A percentile compares a stretch with the other conserved stretches of the same genome.
Evolutionary conservation across 37 sponge, comb jelly and placozoan species (phyloP).

Genomic region (Chondrilla cf. caribensis): DNA sequence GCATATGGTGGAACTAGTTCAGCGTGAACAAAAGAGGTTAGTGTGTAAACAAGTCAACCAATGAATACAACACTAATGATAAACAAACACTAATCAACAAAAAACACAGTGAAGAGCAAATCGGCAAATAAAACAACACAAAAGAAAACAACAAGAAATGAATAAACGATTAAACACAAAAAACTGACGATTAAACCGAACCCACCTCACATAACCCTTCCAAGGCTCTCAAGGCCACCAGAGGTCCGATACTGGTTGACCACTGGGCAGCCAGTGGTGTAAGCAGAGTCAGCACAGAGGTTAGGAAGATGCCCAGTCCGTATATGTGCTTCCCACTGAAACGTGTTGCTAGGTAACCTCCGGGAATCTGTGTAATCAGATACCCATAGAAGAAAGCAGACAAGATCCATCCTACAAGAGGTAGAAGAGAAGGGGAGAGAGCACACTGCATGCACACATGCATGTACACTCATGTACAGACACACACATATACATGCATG

Average conservation of each 20-base stretch:
- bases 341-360: constrained; percentile 72
- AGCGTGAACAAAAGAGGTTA: too few relatives aligned
- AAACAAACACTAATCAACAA: too few relatives aligned
- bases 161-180: too few relatives aligned
- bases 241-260: constrained; percentile 32
- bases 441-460: too few relatives aligned
- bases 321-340: constrained; percentile 82
- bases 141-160: too few relatives aligned
- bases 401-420: constrained; percentile 75
- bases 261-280: constrained; percentile 76
- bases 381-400: constrained; percentile 93
- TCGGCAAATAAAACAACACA: too few relatives aligned
- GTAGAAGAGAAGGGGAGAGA: not conserved
- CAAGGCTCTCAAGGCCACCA: constrained; percentile 76
- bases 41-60: too few relatives aligned
- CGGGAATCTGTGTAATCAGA: constrained; percentile 91
- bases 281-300: constrained; percentile 80
- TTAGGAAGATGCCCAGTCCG: constrained; percentile 79
- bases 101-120: too few relatives aligned
- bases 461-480: too few relatives aligned
- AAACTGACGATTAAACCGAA: not conserved
- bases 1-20: too few relatives aligned
- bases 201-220: constrained; percentile 93
- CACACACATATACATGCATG: too few relatives aligned
- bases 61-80: too few relatives aligned